These are phyloP conservation scores for Tetramorium simillimum DNA, from an alignment of 1,140 invertebrate species.

Conservation along the genomic window DNA sequence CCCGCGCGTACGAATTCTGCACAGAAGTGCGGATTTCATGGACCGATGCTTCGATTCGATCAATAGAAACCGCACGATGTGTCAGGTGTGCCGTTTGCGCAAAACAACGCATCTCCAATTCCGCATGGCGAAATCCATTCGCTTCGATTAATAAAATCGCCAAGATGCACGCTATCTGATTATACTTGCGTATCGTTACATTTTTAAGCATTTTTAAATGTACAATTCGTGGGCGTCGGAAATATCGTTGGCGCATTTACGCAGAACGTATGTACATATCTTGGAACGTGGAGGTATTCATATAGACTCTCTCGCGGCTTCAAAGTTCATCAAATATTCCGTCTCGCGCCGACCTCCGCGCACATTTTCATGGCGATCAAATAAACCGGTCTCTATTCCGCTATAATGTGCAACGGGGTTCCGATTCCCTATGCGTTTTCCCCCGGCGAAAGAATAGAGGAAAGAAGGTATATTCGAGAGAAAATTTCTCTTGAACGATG, in stretches of 20 bases:
- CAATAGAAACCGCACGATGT: background rate
- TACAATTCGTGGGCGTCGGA: background rate
- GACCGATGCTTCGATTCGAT: slow-evolving; percentile 21
- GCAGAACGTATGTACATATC: background rate
- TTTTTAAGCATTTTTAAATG: background rate
- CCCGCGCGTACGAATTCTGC: background rate
- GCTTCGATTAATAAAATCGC: background rate
- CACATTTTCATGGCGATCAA: slow-evolving; percentile 24
- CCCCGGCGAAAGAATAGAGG: background rate
- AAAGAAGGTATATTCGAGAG: background rate
- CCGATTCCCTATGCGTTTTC: too few relatives aligned
- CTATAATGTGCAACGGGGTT: slow-evolving; percentile 7
- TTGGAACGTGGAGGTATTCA: background rate
- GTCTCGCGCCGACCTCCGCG: background rate
- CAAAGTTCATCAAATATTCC: slow-evolving; percentile 34
- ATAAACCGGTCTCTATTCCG: slow-evolving; percentile 4
- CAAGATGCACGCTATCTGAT: background rate
- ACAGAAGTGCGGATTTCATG: slow-evolving; percentile 30
- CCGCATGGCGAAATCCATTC: background rate
- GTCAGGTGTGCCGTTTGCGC: background rate
- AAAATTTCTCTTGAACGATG: slow-evolving; percentile 36
- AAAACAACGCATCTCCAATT: slow-evolving; percentile 18
- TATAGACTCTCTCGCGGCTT: background rate
- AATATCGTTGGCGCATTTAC: slow-evolving; percentile 9
- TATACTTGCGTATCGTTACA: background rate